Evolutionary conservation across 2,113 vertebrate species (phyloP).

Genomic region (Centropus bengalensis): DNA sequence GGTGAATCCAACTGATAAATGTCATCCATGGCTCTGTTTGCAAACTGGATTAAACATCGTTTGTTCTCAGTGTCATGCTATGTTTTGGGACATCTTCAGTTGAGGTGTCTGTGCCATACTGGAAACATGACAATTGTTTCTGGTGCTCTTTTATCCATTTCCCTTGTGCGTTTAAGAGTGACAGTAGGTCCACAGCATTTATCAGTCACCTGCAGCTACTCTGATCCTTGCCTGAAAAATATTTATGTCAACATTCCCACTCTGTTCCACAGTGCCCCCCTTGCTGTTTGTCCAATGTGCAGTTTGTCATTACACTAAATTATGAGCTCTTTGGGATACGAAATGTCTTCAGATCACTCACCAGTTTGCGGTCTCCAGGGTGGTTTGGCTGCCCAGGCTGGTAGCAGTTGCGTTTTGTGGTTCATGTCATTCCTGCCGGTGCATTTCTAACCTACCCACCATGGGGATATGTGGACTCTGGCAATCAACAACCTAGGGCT

Average conservation of each 20-base stretch:
- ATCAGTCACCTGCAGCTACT: neutral
- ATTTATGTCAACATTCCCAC: too few relatives aligned
- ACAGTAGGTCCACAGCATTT: neutral
- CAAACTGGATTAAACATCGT: accelerated
- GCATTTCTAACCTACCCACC: neutral
- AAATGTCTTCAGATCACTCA: neutral
- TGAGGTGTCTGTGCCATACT: accelerated
- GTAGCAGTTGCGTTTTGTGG: neutral
- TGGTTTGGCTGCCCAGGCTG: accelerated
- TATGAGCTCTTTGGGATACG: neutral
- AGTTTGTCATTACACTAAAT: neutral
- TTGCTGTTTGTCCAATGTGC: accelerated
- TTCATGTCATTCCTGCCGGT: neutral
- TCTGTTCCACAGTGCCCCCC: accelerated
- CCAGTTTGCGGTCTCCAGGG: neutral
- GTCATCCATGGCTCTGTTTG: neutral
- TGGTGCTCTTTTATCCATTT: neutral
- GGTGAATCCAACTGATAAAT: neutral
- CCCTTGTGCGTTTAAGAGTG: neutral
- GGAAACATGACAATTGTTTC: neutral
- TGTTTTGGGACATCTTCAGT: neutral
- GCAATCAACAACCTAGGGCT: neutral
- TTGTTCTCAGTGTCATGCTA: neutral
- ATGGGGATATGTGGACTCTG: neutral
- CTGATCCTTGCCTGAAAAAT: neutral